Percentiles rank a stretch among this genome's conserved stretches.
Evolutionary conservation across 2,888 invertebrate species (phyloP).

Genomic region (Cephus runcator): DNA sequence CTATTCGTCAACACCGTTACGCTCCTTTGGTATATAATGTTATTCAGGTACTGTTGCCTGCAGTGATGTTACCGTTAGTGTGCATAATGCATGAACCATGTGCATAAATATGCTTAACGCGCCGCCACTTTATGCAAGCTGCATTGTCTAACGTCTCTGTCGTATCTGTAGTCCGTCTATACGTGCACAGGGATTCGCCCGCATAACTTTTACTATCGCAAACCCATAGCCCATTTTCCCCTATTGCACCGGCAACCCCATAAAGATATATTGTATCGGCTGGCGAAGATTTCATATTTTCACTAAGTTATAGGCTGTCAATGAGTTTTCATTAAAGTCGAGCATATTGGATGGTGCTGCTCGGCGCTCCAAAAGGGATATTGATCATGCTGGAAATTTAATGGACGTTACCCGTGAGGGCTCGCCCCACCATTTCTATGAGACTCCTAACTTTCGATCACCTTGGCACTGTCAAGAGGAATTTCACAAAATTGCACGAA

Average conservation of each 20-base stretch:
- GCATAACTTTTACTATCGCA: neutral
- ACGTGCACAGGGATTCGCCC: neutral
- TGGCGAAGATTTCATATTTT: neutral
- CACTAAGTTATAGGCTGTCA: neutral
- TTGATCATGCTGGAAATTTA: neutral
- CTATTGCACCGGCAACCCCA: neutral
- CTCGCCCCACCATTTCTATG: neutral
- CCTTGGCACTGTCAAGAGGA: neutral
- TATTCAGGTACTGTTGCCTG: neutral
- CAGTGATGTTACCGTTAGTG: neutral
- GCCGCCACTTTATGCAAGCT: neutral
- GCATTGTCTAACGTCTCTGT: neutral
- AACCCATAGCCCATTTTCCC: neutral
- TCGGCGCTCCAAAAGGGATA: neutral
- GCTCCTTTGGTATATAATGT: neutral
- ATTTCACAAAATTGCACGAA: neutral
- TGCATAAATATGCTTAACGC: neutral
- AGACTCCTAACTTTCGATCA: constrained; percentile 5
- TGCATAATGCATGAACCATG: neutral
- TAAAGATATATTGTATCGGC: neutral
- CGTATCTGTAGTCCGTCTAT: neutral
- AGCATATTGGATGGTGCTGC: neutral
- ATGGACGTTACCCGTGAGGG: neutral
- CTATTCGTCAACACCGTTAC: neutral
- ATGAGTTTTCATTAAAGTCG: neutral